These are phyloP conservation scores for Yponomeuta evonymella DNA, from an alignment of 2,888 invertebrate genomes.

Conservation along the genomic window DNA sequence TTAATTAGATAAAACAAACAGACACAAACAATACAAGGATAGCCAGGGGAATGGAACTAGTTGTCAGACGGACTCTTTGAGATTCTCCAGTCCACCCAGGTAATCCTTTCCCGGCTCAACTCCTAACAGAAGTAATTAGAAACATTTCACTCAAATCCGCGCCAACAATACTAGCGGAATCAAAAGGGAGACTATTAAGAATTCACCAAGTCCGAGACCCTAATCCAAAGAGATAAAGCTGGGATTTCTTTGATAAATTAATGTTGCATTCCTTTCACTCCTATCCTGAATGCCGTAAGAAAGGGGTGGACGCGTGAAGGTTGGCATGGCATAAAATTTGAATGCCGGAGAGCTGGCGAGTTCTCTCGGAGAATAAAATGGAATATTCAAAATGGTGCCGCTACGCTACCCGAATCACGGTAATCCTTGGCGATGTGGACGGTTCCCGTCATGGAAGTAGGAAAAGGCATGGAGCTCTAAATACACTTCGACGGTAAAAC, in stretches of 20 bases:
- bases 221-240: slow-evolving; percentile 31
- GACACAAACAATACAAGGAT: no score
- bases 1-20: no score
- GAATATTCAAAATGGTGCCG: slow-evolving; percentile 66
- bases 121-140: slow-evolving; percentile 21
- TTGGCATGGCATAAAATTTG: slow-evolving; percentile 48
- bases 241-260: slow-evolving; percentile 45
- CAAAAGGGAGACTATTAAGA: slow-evolving; percentile 34
- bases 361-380: slow-evolving; percentile 68
- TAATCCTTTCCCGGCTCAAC: not conserved
- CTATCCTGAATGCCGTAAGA: not conserved
- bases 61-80: not conserved
- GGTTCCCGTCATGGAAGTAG: slow-evolving; percentile 2
- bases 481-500: not conserved
- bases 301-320: slow-evolving; percentile 23
- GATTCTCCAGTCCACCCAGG: not conserved
- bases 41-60: no score
- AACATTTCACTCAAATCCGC: slow-evolving; percentile 14
- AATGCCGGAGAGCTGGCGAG: slow-evolving; percentile 46
- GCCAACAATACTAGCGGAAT: slow-evolving; percentile 3
- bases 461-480: not conserved
- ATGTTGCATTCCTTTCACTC: slow-evolving; percentile 30
- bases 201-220: slow-evolving; percentile 45
- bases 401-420: slow-evolving; percentile 51
- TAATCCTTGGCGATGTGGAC: slow-evolving; percentile 31